phyloP scores from a whole-genome alignment of 2,113 vertebrate genomes.

The Poeciliopsis retropinna region DNA sequence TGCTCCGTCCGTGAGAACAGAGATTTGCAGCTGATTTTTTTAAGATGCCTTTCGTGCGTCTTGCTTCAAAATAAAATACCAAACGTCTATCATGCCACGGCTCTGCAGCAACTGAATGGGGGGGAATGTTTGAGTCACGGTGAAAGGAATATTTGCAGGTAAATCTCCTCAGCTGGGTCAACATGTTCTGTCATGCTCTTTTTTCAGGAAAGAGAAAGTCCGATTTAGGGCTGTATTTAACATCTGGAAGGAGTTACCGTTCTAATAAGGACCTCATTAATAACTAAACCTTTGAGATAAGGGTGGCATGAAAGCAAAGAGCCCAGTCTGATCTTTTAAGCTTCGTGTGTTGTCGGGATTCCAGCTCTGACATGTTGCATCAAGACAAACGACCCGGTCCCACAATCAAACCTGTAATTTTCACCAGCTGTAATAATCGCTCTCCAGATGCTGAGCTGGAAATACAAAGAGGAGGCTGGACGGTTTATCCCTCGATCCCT shows the following conservation, averaged over 20 bases:
- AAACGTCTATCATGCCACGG: neutral
- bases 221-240: neutral
- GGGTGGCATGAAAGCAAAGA: neutral
- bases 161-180: conserved; percentile 19
- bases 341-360: conserved; percentile 53
- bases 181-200: neutral
- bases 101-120: neutral
- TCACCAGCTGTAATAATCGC: conserved; percentile 59
- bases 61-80: conserved; percentile 13
- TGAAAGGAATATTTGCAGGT: neutral
- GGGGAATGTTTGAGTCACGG: neutral
- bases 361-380: conserved; percentile 60
- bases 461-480: conserved; percentile 33
- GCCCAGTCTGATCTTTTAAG: neutral
- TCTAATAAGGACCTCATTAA: conserved; percentile 17
- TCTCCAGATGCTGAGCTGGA: conserved; percentile 63
- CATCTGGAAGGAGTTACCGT: conserved; percentile 1
- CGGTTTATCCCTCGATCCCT: neutral
- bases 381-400: conserved; percentile 41
- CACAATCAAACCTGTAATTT: conserved; percentile 66
- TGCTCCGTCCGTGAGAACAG: neutral
- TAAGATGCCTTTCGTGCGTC: neutral
- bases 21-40: neutral
- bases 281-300: neutral
- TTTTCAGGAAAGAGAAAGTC: neutral